Base-by-base conservation (phyloP, 35 echinoderm and acorn worm genomes). In the Eucidaris tribuloides region DNA sequence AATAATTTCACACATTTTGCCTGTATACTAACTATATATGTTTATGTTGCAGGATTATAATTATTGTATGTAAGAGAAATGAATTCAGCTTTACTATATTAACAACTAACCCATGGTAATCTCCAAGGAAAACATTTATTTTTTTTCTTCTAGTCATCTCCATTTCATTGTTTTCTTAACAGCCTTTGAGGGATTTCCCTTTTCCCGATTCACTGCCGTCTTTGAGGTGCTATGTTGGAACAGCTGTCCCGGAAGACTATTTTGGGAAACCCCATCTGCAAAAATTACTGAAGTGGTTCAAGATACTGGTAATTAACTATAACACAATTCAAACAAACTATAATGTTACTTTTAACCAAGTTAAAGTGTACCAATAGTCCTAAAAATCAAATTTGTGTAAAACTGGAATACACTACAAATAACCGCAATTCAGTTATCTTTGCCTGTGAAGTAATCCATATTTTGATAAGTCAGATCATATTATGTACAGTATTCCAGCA, bases 221-320 rank as follows among this genome's bases (percentile, higher is more conserved):
- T 25, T 84, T 84, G 46, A 63, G 61, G 44, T 84, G 82, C 28
- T 84, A 68, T 50, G 38, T 84, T 6, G 60, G 82, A 7, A 84
- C 62, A 48, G 82, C 82, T 11, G 59, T 41, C 11, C 82, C 82
- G 6, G 61, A 63, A 49, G 61, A 65, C 42, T 70, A 84, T 39
- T 34, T 31, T 0, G 42, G 82, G 20, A 15, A 34, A 32, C 60
- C 60, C 5, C 66, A 46, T 17, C 40, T 65, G 1, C 25, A 71
- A 38, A 65, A 30, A 29, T 63, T 84, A n/a, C 63, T 68, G 22
- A 41, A 66, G n/a, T 84, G 82, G 82, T 71, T 84, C 28, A 66
- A 28, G 32, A 46, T 48, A 45, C 28, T 48, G 82, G 82, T 84
- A 42, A 84, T n/a, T n/a, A n/a, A n/a, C n/a, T n/a, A n/a, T n/a